Evolutionary conservation across 2,797 vertebrate genomes (phyloP).

Genomic region (Spinibarbus caldwelli): DNA sequence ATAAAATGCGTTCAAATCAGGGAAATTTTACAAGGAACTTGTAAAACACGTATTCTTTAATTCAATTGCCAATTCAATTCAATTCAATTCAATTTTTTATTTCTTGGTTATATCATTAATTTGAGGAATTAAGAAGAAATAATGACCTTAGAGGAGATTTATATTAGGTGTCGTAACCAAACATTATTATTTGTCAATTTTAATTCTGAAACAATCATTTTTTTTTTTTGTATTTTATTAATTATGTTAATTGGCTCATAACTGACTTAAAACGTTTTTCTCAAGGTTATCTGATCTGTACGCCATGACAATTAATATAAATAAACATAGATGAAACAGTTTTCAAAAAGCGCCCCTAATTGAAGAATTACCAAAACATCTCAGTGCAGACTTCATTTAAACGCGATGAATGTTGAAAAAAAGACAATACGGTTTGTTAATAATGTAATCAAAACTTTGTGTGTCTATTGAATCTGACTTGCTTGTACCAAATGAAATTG

Average conservation of each 20-base stretch:
- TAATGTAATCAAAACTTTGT: constrained; percentile 44
- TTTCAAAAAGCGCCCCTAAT: not conserved
- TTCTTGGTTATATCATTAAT: too few relatives aligned
- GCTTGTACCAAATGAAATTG: constrained; percentile 73
- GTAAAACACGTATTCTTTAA: too few relatives aligned
- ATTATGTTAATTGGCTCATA: constrained; percentile 1
- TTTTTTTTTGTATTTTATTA: not conserved
- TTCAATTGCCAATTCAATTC: too few relatives aligned
- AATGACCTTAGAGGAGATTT: not conserved
- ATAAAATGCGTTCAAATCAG: constrained; percentile 6
- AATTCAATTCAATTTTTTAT: too few relatives aligned
- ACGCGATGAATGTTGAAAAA: constrained; percentile 42
- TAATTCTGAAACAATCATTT: not conserved
- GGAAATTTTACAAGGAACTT: not conserved
- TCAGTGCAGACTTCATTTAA: constrained; percentile 54
- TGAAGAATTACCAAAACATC: constrained; percentile 33
- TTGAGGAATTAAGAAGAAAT: not conserved
- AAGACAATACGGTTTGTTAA: constrained; percentile 42
- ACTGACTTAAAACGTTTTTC: not conserved
- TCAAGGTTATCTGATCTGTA: not conserved
- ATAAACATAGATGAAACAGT: too few relatives aligned
- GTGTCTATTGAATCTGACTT: constrained; percentile 57
- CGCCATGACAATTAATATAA: not conserved
- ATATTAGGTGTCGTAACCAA: not conserved
- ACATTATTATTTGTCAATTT: not conserved